Evolutionary conservation across 2,113 vertebrate genomes (phyloP).

Genomic region (Pangasianodon gigas): DNA sequence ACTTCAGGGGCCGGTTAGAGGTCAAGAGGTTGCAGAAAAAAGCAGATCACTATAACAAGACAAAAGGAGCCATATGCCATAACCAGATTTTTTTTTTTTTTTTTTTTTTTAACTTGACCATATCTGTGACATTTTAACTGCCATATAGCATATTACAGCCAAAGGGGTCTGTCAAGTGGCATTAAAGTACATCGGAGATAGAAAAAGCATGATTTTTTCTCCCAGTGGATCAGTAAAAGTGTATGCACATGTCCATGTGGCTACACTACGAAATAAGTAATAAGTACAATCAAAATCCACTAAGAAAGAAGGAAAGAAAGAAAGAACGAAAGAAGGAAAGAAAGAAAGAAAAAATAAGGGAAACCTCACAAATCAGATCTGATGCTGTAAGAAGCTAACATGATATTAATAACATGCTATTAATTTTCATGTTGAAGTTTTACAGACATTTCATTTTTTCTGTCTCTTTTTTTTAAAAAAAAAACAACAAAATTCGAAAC

Average conservation of each 20-base stretch:
- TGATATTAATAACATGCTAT: neutral
- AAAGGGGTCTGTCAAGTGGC: constrained; percentile 14
- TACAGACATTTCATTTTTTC: neutral
- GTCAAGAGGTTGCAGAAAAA: constrained; percentile 24
- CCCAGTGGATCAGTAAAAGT: neutral
- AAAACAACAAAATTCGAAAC: neutral
- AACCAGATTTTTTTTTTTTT: neutral
- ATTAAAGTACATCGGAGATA: constrained; percentile 31
- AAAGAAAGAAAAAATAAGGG: neutral
- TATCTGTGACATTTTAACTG: constrained; percentile 4
- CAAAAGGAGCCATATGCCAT: constrained; percentile 30
- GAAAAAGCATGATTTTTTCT: neutral
- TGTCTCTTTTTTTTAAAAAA: neutral
- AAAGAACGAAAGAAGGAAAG: too few species aligned
- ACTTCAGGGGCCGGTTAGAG: constrained; percentile 37
- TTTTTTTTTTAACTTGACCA: constrained; percentile 7
- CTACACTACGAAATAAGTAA: neutral
- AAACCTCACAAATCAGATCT: neutral
- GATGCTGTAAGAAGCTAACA: neutral
- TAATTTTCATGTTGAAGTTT: neutral
- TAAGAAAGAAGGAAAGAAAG: neutral
- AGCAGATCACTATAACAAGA: constrained; percentile 40
- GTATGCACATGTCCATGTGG: neutral
- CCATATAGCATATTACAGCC: neutral
- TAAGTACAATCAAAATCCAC: neutral